Evolutionary conservation across 2,797 vertebrate genomes (phyloP).

Genomic region (Jordanella pulchra): DNA sequence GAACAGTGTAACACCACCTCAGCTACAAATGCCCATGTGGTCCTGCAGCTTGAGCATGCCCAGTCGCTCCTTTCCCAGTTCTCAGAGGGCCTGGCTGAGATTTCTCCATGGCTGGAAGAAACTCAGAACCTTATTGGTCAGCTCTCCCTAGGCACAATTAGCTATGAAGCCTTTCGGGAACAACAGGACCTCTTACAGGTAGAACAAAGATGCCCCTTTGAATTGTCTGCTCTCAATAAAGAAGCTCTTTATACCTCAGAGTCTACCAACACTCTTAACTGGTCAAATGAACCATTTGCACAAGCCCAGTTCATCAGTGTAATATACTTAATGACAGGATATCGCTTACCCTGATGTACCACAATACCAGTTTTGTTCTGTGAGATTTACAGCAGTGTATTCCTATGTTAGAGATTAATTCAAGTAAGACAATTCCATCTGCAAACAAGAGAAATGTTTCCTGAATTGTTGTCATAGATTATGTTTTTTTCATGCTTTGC

Average conservation of each 20-base stretch:
- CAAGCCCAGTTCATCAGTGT: slow-evolving; percentile 21
- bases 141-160: slow-evolving; percentile 76
- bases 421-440: not conserved
- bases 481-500: slow-evolving; percentile 16
- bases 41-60: slow-evolving; percentile 85
- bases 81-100: slow-evolving; percentile 81
- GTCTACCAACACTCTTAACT: slow-evolving; percentile 12
- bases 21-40: slow-evolving; percentile 77
- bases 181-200: slow-evolving; percentile 92
- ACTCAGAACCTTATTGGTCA: slow-evolving; percentile 73
- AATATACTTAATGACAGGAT: slow-evolving; percentile 36
- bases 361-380: slow-evolving; percentile 27
- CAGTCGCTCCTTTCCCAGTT: slow-evolving; percentile 86
- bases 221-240: slow-evolving; percentile 53
- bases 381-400: not conserved
- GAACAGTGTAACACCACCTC: slow-evolving; percentile 80
- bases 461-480: not conserved
- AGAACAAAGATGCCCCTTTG: slow-evolving; percentile 37
- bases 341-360: slow-evolving; percentile 11
- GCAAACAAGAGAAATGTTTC: not conserved
- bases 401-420: slow-evolving; percentile 2
- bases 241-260: slow-evolving; percentile 48
- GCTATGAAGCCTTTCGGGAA: slow-evolving; percentile 84
- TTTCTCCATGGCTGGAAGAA: slow-evolving; percentile 87
- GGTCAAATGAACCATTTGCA: slow-evolving; percentile 43